Evolutionary conservation across 2,888 invertebrate genomes (phyloP), one percentile per base, ranked within the genome.

Genomic region (Fragum fragum): DNA sequence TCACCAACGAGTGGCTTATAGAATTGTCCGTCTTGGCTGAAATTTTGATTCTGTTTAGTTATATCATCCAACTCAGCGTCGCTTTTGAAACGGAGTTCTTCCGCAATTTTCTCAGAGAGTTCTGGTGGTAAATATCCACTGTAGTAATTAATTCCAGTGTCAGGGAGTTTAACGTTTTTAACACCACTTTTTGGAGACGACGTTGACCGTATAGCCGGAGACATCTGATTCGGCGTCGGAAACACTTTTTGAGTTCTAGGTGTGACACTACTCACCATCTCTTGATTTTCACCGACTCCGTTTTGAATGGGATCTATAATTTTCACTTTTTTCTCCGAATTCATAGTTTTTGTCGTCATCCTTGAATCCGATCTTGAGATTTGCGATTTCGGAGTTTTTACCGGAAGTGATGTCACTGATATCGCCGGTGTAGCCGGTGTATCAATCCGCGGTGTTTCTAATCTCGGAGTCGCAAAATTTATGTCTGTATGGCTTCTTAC

Each of bases 1-100:
- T 85, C 85, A 1, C 85, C 85, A 11, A 81, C 76, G 2, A 85
- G 39, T 14, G 85, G 81, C 69, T 85, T 85, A 32, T 79, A 74
- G 53, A 63, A 61, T 7, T 81, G 68, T 16, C 70, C 68, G n/a
- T 57, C 73, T 47, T 39, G 53, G n/a, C 36, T 39, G 7, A 75
- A 7, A 11, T 29, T 23, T 9, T 39, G 70, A 16, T 69, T 21
- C 9, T 18, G 55, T 39, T 28, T 73, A 7, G 28, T 18, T 18
- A 55, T 23, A 11, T 52, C 55, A 0, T 32, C 42, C 11, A 42
- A 28, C 2, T 26, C 32, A 3, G n/a, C 61, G 9, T 14, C 53
- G 0, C 21, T 61, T 9, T 28, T 53, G 21, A 73, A 66, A 21
- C 73, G 47, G 29, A 79, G 55, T 21, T 77, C 28, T 23, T 73